A percentile compares a stretch with the other conserved stretches of the same genome.
Conservation (phyloP, 2,797 vertebrate genomes). For the Holocentrus rufus region DNA sequence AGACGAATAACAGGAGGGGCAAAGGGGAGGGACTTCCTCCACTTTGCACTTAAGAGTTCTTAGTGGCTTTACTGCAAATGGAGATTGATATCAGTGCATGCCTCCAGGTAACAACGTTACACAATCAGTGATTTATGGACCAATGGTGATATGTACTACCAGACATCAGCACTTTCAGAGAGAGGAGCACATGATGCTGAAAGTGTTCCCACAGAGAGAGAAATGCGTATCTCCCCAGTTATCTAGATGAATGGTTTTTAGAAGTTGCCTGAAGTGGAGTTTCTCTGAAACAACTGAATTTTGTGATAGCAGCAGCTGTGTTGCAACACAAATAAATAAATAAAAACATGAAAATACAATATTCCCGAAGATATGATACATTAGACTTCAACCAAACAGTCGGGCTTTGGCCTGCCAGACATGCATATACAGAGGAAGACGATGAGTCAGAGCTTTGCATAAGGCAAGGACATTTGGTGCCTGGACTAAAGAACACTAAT, state of each 20-base stretch:
- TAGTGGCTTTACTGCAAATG: neutral
- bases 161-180: constrained; percentile 6
- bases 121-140: constrained; percentile 30
- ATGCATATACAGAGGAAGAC: constrained; percentile 50
- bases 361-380: constrained; percentile 5
- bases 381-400: neutral
- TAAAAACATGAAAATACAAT: neutral
- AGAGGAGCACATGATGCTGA: neutral
- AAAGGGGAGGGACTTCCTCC: no score
- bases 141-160: constrained; percentile 6
- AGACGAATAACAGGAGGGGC: no score
- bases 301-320: constrained; percentile 17
- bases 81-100: constrained; percentile 6
- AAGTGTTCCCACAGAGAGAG: constrained; percentile 3
- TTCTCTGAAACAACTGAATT: constrained; percentile 16
- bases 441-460: constrained; percentile 69
- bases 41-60: neutral
- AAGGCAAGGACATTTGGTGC: constrained; percentile 64
- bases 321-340: no score
- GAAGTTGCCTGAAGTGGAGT: constrained; percentile 24
- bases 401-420: constrained; percentile 43
- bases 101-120: neutral
- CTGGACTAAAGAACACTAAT: constrained; percentile 66
- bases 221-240: neutral
- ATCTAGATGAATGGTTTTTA: constrained; percentile 15